phyloP scores from a whole-genome alignment of 2,888 invertebrate genomes.

The Chrysotoxum bicinctum region DNA sequence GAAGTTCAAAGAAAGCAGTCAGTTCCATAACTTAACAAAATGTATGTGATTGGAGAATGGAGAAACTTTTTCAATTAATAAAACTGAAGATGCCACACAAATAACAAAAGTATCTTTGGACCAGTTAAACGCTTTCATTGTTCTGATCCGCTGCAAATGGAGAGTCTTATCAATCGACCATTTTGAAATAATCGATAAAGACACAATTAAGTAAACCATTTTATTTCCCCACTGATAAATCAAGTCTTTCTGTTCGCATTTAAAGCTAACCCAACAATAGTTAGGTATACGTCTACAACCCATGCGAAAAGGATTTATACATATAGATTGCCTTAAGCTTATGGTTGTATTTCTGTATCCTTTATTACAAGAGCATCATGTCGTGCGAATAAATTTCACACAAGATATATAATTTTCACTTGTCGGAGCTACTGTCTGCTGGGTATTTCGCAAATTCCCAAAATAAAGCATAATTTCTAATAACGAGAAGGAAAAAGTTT shows the following conservation, averaged over 20 bases:
- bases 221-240: neutral
- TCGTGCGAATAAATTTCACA: neutral
- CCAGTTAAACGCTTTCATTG: conserved; percentile 1
- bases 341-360: neutral
- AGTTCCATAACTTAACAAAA: conserved; percentile 41
- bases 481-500: neutral
- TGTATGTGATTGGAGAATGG: neutral
- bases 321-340: neutral
- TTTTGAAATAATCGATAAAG: neutral
- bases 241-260: neutral
- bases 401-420: neutral
- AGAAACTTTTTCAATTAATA: conserved; percentile 65
- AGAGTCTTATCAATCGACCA: neutral
- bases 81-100: conserved; percentile 25
- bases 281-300: neutral
- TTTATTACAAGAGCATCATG: neutral
- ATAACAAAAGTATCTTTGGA: conserved; percentile 46
- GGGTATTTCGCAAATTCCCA: neutral
- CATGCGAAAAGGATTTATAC: neutral
- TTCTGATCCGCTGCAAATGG: neutral
- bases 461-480: neutral
- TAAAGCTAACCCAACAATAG: neutral
- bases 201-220: conserved; percentile 1
- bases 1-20: conserved; percentile 43
- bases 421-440: neutral